Conservation (phyloP, 2,888 invertebrate species). For the Drosophila testacea region DNA sequence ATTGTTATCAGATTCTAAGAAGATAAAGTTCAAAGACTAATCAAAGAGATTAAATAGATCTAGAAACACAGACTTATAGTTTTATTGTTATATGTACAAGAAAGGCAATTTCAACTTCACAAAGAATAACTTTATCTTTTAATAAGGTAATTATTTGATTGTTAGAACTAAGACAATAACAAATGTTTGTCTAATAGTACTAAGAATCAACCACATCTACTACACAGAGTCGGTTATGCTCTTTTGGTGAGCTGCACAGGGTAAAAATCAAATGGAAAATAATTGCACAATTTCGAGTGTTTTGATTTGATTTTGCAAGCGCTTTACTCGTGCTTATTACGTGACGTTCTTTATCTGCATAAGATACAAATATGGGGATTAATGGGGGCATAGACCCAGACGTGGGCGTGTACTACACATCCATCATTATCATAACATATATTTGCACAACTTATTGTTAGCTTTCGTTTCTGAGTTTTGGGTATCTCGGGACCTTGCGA, state of each 20-base stretch:
- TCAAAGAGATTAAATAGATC: neutral
- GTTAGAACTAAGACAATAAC: neutral
- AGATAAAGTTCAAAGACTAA: too few species aligned
- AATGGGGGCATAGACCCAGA: constrained; percentile 1
- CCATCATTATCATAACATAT: constrained; percentile 54
- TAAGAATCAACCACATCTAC: too few species aligned
- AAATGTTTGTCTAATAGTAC: too few species aligned
- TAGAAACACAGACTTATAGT: neutral
- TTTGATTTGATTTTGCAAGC: constrained; percentile 17
- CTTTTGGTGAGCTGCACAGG: neutral
- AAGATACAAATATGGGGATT: neutral
- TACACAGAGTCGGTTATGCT: neutral
- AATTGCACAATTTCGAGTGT: constrained; percentile 20
- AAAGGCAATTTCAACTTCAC: too few species aligned
- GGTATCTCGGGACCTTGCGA: constrained; percentile 38
- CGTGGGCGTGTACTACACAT: constrained; percentile 59
- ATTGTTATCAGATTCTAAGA: too few species aligned
- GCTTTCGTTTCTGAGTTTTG: constrained; percentile 29
- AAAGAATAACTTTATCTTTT: too few species aligned
- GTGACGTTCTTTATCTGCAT: constrained; percentile 30
- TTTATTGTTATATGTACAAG: too few species aligned
- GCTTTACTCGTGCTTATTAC: constrained; percentile 47
- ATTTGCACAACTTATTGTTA: constrained; percentile 70
- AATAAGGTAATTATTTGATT: too few species aligned
- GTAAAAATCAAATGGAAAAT: constrained; percentile 4